These are phyloP conservation scores for Ctenicera cuprea DNA, from an alignment of 2,888 invertebrate genomes.

Conservation along the genomic window DNA sequence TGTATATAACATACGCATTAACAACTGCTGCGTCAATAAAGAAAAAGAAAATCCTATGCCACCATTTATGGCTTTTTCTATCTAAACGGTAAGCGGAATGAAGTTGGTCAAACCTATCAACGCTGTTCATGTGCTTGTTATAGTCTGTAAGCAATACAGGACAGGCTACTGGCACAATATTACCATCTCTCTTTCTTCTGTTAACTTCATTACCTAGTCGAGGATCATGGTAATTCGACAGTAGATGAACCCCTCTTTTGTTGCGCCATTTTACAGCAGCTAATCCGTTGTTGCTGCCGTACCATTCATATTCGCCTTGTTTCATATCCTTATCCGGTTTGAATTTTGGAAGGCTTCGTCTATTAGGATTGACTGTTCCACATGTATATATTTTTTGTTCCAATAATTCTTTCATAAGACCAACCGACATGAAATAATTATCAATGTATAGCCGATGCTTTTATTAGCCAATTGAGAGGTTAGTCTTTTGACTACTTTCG, in stretches of 20 bases:
- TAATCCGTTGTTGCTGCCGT: constrained; percentile 54
- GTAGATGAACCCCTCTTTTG: constrained; percentile 59
- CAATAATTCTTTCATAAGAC: constrained; percentile 52
- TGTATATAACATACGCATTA: no score
- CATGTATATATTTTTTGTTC: constrained; percentile 51
- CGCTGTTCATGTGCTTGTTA: no score
- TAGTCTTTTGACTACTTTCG: constrained; percentile 39
- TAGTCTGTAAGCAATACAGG: no score
- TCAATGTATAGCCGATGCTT: constrained; percentile 61
- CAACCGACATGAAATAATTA: constrained; percentile 60
- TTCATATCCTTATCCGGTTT: constrained; percentile 53
- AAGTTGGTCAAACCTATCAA: no score
- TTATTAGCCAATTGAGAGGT: no score
- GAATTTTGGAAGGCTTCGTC: constrained; percentile 55
- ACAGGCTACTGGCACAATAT: no score
- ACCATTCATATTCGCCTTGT: constrained; percentile 58
- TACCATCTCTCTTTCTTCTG: no score
- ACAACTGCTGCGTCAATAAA: no score
- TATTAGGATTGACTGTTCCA: constrained; percentile 55
- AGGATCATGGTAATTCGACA: constrained; percentile 61
- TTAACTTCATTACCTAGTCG: no score
- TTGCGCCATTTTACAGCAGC: constrained; percentile 60
- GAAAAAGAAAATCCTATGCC: no score
- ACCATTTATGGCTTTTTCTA: no score
- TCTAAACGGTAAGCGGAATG: no score